A percentile compares a stretch with the other conserved stretches of the same genome.
Conservation (phyloP, 2,113 vertebrate species). For the Fregetta grallaria region DNA sequence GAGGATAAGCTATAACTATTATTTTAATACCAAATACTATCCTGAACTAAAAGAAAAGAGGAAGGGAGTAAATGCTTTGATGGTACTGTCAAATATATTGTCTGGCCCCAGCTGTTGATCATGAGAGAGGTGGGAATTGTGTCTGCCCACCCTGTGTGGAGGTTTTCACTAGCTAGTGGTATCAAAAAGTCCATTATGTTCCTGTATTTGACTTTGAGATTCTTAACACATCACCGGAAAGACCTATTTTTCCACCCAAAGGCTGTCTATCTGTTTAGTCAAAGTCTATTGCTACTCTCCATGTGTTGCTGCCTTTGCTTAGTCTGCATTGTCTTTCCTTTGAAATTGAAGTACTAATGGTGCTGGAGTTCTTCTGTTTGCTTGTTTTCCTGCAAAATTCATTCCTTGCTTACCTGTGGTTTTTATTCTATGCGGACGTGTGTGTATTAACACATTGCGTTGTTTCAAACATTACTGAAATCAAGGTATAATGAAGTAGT, state of each 20-base stretch:
- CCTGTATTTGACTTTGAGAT: neutral
- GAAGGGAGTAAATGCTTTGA: neutral
- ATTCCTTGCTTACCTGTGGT: neutral
- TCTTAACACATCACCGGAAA: neutral
- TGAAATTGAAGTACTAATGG: neutral
- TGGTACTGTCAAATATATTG: neutral
- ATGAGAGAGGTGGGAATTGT: neutral
- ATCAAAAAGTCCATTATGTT: neutral
- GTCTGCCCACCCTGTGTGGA: neutral
- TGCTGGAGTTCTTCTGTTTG: neutral
- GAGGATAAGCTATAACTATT: neutral
- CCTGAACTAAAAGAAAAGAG: neutral
- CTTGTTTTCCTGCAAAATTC: neutral
- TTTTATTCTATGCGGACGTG: neutral
- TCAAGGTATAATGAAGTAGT: neutral
- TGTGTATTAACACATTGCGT: neutral
- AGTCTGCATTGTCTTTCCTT: neutral
- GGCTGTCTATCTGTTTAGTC: neutral
- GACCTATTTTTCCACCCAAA: neutral
- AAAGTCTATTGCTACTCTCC: neutral
- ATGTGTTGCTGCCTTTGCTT: neutral
- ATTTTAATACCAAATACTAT: neutral
- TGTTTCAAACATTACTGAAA: neutral
- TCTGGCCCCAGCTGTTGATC: neutral
- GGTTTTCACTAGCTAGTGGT: neutral